phyloP scores from a whole-genome alignment of 2,888 invertebrate species.

The Hylaea fasciaria region DNA sequence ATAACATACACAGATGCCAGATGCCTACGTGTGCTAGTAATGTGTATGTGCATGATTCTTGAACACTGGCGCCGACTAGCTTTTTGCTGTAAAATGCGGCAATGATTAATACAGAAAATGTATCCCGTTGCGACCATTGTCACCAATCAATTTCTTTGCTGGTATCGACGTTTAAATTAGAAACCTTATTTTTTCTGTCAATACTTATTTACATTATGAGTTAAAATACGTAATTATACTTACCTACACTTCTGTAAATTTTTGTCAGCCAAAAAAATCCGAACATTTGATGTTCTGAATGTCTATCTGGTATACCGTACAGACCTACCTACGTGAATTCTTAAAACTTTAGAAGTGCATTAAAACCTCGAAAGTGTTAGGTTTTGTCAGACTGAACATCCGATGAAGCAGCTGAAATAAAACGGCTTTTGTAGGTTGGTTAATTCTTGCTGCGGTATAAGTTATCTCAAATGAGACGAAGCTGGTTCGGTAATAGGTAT shows the following conservation, averaged over 20 bases:
- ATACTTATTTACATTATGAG: too few species aligned
- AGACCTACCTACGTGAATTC: too few species aligned
- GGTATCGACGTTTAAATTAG: neutral
- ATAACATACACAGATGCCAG: conserved; percentile 2
- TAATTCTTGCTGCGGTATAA: conserved; percentile 6
- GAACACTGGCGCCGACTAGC: conserved; percentile 18
- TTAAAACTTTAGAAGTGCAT: too few species aligned
- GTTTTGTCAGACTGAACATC: too few species aligned
- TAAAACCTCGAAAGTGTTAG: too few species aligned
- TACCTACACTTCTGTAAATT: too few species aligned
- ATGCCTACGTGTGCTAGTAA: conserved; percentile 7
- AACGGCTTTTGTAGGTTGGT: conserved; percentile 14
- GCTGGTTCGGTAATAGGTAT: conserved; percentile 51
- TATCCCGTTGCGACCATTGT: conserved; percentile 21
- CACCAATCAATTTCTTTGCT: conserved; percentile 2
- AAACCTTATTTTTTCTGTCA: neutral
- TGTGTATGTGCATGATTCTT: conserved; percentile 21
- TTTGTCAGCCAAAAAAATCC: too few species aligned
- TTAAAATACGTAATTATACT: too few species aligned
- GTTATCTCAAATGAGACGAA: conserved; percentile 42
- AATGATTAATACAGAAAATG: conserved; percentile 24
- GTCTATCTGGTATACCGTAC: too few species aligned
- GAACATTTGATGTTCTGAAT: too few species aligned
- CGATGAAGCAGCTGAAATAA: too few species aligned
- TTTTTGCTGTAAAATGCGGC: conserved; percentile 30